Evolutionary conservation across 30 jellyfish, hydroid and myxozoan genomes (phyloP), one percentile per base, ranked within the genome.

Genomic region (Catostylus mosaicus): DNA sequence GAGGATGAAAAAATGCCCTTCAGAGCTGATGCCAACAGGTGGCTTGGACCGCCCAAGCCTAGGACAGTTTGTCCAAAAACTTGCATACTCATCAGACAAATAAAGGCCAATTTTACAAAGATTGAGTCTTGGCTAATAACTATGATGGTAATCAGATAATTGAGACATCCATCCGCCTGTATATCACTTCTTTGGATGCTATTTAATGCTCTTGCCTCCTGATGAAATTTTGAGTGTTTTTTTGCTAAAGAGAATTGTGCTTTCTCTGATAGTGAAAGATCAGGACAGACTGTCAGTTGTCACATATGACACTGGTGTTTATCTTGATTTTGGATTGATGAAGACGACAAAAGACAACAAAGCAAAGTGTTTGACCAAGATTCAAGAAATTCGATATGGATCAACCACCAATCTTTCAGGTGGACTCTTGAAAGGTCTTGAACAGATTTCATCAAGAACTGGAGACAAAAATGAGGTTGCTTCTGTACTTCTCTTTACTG

Each of bases 371-470:
- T 48, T 79, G 16, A 29, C 56, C 0, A 68, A 67, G 35, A 59
- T 90, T 0, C 72, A 73, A 56, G 33, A 46, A 26, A 90, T 90
- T 52, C 30, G 62, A 2, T 34, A 26, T 40, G 97, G 97, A 10
- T 76, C 96, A 31, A 9, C 71, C 43, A 90, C 97, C 34, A 90
- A 90, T 76, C 93, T 90, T 0, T 83, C 94, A 62, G 97, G 97
- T 19, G 97, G 97, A 7, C 81, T 90, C 26, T 24, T 90, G 88
- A 90, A 90, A 77, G 97, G 97, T n/a, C 89, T 90, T 43, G 88
- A 89, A 22, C 96, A 90, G 75, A 80, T 90, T 22, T 72, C 87
- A 14, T 83, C 82, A 19, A 93, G 93, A 57, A 51, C 52, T 30
- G 93, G 62, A 0, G 82, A 47, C 20, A 90, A 84, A 75, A 90